Conservation (phyloP, 2,113 vertebrate genomes). For the Myrmophylax atrothorax region DNA sequence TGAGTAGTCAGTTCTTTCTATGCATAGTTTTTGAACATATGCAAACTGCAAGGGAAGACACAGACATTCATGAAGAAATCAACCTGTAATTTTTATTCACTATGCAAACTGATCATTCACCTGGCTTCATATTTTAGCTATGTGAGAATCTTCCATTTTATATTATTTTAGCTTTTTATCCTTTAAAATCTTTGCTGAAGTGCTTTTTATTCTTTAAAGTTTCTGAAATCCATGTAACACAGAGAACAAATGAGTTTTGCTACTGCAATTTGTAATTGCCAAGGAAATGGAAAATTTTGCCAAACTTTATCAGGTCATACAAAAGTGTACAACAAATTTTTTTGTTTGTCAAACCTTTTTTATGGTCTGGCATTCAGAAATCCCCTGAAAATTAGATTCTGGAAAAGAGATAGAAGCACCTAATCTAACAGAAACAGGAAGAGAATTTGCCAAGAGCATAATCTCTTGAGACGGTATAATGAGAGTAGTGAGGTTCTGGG, state of each 20-base stretch:
- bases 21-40: not conserved
- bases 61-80: not conserved
- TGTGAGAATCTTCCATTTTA: not conserved
- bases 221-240: not conserved
- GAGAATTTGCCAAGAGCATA: not conserved
- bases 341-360: not conserved
- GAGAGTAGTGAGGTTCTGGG: not conserved
- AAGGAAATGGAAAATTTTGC: not conserved
- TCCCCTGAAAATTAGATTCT: not conserved
- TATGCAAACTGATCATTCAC: not conserved
- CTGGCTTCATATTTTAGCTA: rapidly evolving
- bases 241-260: not conserved
- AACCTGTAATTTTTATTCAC: not conserved
- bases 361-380: not conserved
- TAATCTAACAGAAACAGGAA: not conserved
- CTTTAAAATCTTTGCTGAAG: not conserved
- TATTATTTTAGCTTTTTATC: not conserved
- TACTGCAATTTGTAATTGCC: not conserved
- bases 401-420: not conserved
- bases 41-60: not conserved
- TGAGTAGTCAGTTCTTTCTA: not conserved
- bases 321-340: not conserved
- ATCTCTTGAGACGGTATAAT: not conserved
- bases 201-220: rapidly evolving
- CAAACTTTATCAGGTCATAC: not conserved